Conservation (phyloP, 2,113 vertebrate species). For the Globicephala melas region DNA sequence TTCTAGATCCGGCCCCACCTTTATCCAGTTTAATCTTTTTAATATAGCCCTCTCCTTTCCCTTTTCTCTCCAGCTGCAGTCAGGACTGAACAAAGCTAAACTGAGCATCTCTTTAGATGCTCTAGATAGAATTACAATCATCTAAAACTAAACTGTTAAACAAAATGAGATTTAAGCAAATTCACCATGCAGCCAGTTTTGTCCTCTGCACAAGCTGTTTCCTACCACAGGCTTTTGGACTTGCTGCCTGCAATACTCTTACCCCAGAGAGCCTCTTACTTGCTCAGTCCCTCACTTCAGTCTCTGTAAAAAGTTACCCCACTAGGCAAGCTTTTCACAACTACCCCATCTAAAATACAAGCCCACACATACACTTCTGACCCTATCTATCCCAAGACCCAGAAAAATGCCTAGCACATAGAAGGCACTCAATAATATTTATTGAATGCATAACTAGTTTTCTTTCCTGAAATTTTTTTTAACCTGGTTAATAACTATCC, state of each 20-base stretch:
- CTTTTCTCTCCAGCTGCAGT: not conserved
- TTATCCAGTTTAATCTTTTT: not conserved
- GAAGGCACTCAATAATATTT: not conserved
- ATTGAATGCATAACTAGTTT: not conserved
- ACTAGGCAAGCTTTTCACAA: not conserved
- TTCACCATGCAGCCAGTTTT: not conserved
- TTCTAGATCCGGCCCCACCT: not conserved
- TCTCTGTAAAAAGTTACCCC: not conserved
- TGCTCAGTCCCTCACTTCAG: not conserved
- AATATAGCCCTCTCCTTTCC: not conserved
- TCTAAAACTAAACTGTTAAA: not conserved
- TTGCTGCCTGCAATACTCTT: not conserved
- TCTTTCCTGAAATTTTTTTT: not conserved
- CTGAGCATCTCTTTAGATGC: not conserved
- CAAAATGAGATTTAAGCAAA: not conserved
- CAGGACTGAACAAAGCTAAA: not conserved
- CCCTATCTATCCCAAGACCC: not conserved
- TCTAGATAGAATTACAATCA: not conserved
- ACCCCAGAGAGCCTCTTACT: not conserved
- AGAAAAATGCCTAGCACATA: not conserved
- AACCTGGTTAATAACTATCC: not conserved
- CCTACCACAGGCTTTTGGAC: not conserved
- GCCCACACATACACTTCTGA: not conserved
- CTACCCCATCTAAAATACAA: not conserved
- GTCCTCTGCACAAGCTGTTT: not conserved